These are phyloP conservation scores for Lophius americanus DNA, from an alignment of 2,797 vertebrate species.

Conservation along the genomic window DNA sequence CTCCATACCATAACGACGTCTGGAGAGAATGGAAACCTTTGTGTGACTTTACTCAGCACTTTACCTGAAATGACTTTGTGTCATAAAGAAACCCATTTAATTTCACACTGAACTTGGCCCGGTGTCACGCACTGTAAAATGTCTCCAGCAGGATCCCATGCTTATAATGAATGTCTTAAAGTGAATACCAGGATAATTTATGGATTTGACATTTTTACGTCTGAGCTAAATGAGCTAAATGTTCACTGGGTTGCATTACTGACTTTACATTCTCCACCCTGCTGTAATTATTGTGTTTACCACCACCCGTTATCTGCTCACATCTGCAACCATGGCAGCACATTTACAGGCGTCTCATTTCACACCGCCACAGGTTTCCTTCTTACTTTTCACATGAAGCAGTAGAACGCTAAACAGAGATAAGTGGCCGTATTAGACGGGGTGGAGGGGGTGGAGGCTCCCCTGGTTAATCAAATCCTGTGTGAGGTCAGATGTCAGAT, in stretches of 20 bases:
- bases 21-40: neutral
- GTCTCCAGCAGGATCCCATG: neutral
- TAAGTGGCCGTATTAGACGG: too few species aligned
- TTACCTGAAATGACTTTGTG: neutral
- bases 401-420: too few species aligned
- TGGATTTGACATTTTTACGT: neutral
- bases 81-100: slow-evolving; percentile 25
- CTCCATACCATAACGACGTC: neutral
- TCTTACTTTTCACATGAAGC: too few species aligned
- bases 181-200: slow-evolving; percentile 3
- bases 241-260: neutral
- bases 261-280: neutral
- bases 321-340: too few species aligned
- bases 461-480: too few species aligned
- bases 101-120: slow-evolving; percentile 24
- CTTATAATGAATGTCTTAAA: neutral
- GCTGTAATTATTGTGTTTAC: neutral
- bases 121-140: slow-evolving; percentile 4
- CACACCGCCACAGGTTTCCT: too few species aligned
- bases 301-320: too few species aligned
- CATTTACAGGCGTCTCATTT: too few species aligned
- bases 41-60: neutral
- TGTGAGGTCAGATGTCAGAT: too few species aligned
- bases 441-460: too few species aligned
- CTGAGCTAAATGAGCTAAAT: neutral